Conservation (phyloP, 2,797 vertebrate species). For the Xiphorhynchus erythropygius region DNA sequence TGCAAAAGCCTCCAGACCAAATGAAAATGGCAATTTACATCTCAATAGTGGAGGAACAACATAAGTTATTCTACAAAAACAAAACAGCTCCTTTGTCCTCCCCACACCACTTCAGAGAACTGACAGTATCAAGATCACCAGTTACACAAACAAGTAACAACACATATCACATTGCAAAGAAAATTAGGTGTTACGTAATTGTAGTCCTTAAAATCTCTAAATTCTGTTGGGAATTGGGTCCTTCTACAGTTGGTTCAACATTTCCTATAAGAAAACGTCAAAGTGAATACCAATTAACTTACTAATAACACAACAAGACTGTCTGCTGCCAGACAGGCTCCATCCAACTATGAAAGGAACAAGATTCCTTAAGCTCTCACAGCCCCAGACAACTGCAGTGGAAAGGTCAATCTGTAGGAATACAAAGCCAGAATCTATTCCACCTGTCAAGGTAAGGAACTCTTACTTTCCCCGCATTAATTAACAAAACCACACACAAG, state of each 20-base stretch:
- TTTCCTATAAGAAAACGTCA: not conserved
- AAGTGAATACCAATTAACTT: not conserved
- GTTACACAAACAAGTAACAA: not conserved
- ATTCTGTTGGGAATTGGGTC: not conserved
- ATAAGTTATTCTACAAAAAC: not conserved
- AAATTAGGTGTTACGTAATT: not conserved
- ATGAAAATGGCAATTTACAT: not conserved
- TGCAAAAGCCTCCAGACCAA: not conserved
- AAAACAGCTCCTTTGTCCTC: not conserved
- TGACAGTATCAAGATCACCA: not conserved
- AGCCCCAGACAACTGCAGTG: not conserved
- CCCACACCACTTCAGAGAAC: not conserved
- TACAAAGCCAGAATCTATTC: not conserved
- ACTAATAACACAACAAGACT: not conserved
- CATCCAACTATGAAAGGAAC: not conserved
- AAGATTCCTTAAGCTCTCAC: not conserved
- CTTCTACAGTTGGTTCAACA: not conserved
- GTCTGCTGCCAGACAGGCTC: not conserved
- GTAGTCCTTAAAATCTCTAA: not conserved
- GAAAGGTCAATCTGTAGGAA: not conserved
- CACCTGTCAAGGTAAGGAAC: rapidly evolving
- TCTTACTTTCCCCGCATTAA: not conserved
- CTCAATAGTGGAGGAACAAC: not conserved
- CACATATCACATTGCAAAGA: not conserved
- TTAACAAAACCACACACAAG: not conserved